Conservation (phyloP, 2,888 invertebrate species). For the Diarsia mendica region DNA sequence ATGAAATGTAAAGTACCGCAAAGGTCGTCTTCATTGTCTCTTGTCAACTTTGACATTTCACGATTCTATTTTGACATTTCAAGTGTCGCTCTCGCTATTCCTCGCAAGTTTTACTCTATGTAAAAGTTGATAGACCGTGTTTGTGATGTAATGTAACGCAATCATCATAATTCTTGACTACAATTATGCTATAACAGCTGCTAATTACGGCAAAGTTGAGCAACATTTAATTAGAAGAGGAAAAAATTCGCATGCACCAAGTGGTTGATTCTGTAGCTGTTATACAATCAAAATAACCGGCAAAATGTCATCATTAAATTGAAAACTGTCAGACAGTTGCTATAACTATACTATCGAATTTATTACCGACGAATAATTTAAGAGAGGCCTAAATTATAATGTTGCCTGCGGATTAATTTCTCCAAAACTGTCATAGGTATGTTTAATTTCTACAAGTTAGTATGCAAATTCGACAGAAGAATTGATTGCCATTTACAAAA, state of each 20-base stretch:
- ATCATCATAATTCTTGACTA: conserved; percentile 45
- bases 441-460: conserved; percentile 12
- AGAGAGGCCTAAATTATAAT: conserved; percentile 8
- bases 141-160: conserved; percentile 59
- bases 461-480: conserved; percentile 39
- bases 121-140: conserved; percentile 60
- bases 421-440: conserved; percentile 9
- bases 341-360: conserved; percentile 18
- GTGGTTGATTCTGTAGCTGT: conserved; percentile 11
- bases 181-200: conserved; percentile 56
- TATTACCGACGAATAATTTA: background rate
- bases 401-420: conserved; percentile 12
- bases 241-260: conserved; percentile 53
- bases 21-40: conserved; percentile 49
- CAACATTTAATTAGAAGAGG: conserved; percentile 68
- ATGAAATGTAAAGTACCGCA: conserved; percentile 35
- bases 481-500: conserved; percentile 39
- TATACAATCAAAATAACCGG: conserved; percentile 32
- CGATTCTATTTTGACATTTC: conserved; percentile 65
- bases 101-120: conserved; percentile 49
- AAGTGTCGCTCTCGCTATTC: conserved; percentile 47
- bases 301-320: conserved; percentile 13
- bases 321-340: background rate
- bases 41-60: conserved; percentile 71
- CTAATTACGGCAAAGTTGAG: conserved; percentile 67